A percentile compares a stretch with the other conserved stretches of the same genome.
Conservation (phyloP, 2,797 vertebrate genomes). For the Otolemur crassicaudatus region DNA sequence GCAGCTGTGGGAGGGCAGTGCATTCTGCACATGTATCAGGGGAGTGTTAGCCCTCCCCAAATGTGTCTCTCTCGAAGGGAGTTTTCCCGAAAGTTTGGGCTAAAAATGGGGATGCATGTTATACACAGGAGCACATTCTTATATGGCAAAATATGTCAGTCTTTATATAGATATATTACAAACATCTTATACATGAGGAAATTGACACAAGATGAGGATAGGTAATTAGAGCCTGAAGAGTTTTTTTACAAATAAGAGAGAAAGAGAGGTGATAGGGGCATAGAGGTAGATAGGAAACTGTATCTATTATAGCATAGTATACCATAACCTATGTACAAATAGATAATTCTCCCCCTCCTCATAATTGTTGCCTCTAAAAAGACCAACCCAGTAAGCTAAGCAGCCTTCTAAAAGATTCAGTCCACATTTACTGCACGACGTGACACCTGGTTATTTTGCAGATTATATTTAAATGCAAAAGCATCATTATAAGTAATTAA, state of each 20-base stretch:
- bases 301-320: not conserved
- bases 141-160: not conserved
- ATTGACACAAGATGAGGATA: not conserved
- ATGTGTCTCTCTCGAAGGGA: no score
- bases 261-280: not conserved
- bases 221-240: not conserved
- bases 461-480: slow-evolving; percentile 45
- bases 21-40: no score
- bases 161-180: not conserved
- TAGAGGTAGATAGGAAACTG: not conserved
- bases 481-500: not conserved
- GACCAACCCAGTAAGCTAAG: not conserved
- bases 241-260: not conserved
- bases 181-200: not conserved
- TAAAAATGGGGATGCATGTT: no score
- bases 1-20: no score
- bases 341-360: not conserved
- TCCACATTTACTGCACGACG: not conserved
- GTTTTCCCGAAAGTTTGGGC: no score
- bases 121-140: no score
- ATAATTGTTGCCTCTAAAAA: not conserved
- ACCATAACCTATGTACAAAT: not conserved
- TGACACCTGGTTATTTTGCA: not conserved
- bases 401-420: not conserved
- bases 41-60: no score